Base-by-base conservation (phyloP, 2,888 invertebrate genomes). In the Drosophila prostipennis region DNA sequence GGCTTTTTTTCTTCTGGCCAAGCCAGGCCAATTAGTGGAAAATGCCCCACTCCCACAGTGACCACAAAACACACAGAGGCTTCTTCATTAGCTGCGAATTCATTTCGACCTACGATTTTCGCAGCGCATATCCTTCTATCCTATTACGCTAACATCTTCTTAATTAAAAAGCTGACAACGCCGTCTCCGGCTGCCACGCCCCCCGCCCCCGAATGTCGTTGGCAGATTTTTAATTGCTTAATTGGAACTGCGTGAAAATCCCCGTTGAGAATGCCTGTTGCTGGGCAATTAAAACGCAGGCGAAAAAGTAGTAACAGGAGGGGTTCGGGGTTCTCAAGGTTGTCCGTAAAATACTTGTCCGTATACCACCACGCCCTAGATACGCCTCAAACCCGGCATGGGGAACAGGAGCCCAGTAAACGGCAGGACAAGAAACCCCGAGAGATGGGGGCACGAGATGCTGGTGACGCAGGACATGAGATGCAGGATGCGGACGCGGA, bases 341-440 rank as follows among this genome's bases (percentile, higher is more conserved):
- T 89, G 49, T 48, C 51, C 51, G 29, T 26, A 26, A 2, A 26
- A 3, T 19, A 26, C 26, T 26, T 26, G 26, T 26, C 26, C 26
- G 26, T 26, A 26, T 84, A 79, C 90, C 91, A 91, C 92, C 92
- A 92, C 92, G 92, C 92, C 91, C 92, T 91, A 92, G 92, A 92
- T 92, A 92, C 92, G 92, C 92, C 92, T 92, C 91, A 91, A 91
- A 91, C 91, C 91, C 91, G 91, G 91, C 92, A 79, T 79, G 82
- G 70, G 54, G 74, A 92, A 80, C 90, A 92, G 92, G 92, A 87
- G 87, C 80, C 34, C 92, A 91, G 90, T 68, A 70, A 43, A 16
- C 13, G 34, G 6, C 26, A 48, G 46, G 23, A 51, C 36, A 26
- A 32, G 43, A 51, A 61, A 19, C 26, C 13, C 26, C 36, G 37